Conservation (phyloP, 2,888 invertebrate species). For the Lasiommata megera region DNA sequence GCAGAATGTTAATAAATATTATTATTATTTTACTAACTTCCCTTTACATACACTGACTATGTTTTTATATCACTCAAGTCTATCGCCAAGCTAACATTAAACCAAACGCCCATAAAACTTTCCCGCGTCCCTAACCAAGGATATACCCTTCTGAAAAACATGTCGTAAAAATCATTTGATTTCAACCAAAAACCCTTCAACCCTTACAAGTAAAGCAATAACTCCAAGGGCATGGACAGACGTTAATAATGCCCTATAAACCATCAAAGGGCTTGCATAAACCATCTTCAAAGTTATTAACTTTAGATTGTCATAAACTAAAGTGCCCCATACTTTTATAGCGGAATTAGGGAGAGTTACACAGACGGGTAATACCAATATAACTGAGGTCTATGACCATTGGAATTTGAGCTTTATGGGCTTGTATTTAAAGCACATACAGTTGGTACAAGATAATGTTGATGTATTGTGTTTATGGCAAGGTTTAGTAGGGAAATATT, state of each 20-base stretch:
- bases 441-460: slow-evolving; percentile 34
- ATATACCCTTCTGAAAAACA: slow-evolving; percentile 3
- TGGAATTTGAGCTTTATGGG: slow-evolving; percentile 28
- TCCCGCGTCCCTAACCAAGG: not conserved
- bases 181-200: slow-evolving; percentile 23
- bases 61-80: not conserved
- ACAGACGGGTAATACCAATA: slow-evolving; percentile 35
- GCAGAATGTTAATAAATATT: too few relatives aligned
- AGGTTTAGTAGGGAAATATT: slow-evolving; percentile 74
- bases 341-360: slow-evolving; percentile 67
- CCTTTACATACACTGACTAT: too few relatives aligned
- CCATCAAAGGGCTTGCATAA: slow-evolving; percentile 40
- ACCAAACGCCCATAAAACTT: not conserved
- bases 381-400: not conserved
- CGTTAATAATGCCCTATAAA: slow-evolving; percentile 39
- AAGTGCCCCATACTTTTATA: slow-evolving; percentile 74
- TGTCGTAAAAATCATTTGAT: slow-evolving; percentile 20
- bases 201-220: slow-evolving; percentile 23
- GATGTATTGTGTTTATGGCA: slow-evolving; percentile 63
- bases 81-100: not conserved
- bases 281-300: slow-evolving; percentile 63
- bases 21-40: too few relatives aligned
- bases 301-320: slow-evolving; percentile 75
- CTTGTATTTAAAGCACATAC: slow-evolving; percentile 31
- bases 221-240: slow-evolving; percentile 30